Percentiles rank a stretch among this genome's conserved stretches.
Conservation (phyloP, 1,140 invertebrate species). For the Dryas iulia region DNA sequence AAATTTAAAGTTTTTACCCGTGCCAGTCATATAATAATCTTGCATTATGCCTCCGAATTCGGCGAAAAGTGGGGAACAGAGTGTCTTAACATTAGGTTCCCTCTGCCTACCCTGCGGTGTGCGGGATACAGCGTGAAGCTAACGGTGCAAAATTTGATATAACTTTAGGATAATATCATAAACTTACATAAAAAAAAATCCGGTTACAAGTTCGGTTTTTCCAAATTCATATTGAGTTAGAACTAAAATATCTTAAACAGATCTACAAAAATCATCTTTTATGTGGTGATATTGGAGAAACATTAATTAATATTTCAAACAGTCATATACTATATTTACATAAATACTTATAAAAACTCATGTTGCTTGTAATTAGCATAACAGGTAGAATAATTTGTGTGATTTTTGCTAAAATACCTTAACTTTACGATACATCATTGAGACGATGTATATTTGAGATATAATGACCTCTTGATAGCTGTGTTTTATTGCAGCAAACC, state of each 20-base stretch:
- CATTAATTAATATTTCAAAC: constrained; percentile 14
- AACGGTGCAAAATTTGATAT: no score
- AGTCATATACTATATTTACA: background rate
- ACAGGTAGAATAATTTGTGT: constrained; percentile 4
- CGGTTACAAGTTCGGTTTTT: background rate
- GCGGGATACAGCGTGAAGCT: no score
- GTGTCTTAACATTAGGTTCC: no score
- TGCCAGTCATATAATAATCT: no score
- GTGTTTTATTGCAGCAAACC: constrained; percentile 4
- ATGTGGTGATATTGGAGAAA: background rate
- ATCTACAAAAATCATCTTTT: background rate
- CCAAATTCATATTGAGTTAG: background rate
- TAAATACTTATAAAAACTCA: background rate
- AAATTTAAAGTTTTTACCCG: no score
- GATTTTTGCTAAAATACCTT: background rate
- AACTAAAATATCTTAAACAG: background rate
- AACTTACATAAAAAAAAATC: no score
- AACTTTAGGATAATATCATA: no score
- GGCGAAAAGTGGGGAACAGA: no score
- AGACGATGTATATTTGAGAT: background rate
- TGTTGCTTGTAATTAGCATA: background rate
- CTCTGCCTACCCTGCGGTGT: no score
- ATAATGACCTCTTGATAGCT: constrained; percentile 2
- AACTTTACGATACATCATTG: constrained; percentile 2
- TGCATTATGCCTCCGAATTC: no score